A percentile compares a stretch with the other conserved stretches of the same genome.
These are phyloP conservation scores for Spheniscus mendiculus DNA, from an alignment of 2,113 vertebrate genomes.

Conservation along the genomic window DNA sequence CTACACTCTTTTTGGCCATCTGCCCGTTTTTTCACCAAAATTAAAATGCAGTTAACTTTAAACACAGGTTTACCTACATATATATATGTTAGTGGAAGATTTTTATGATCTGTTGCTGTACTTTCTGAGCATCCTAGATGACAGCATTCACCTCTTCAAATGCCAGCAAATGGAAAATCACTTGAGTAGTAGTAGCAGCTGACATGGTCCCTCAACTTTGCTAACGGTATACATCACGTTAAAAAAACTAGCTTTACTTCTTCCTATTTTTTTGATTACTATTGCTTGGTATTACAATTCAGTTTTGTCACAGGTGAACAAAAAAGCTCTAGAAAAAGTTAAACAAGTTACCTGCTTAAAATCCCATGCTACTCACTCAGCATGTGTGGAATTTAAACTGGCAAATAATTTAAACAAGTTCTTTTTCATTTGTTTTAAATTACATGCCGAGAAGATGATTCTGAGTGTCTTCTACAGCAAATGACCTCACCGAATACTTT, in stretches of 20 bases:
- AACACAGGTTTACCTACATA: constrained; percentile 18
- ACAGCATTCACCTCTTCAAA: constrained; percentile 45
- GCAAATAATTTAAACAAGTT: constrained; percentile 35
- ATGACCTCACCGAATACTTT: constrained; percentile 8
- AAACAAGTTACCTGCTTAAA: constrained; percentile 18
- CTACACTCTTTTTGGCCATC: constrained; percentile 61
- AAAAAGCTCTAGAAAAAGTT: constrained; percentile 22
- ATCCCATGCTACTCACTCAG: constrained; percentile 35
- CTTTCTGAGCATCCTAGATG: constrained; percentile 52
- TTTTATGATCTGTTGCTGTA: constrained; percentile 44
- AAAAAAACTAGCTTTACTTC: constrained; percentile 43
- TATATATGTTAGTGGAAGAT: constrained; percentile 30
- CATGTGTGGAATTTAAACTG: constrained; percentile 3
- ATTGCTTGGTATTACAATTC: constrained; percentile 30
- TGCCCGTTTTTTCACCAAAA: constrained; percentile 44
- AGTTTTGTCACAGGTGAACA: constrained; percentile 25
- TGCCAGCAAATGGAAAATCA: constrained; percentile 66
- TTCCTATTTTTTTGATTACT: constrained; percentile 42
- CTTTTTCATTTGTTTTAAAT: background rate
- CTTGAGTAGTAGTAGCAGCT: constrained; percentile 48
- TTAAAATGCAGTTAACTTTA: constrained; percentile 22
- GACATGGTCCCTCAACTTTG: constrained; percentile 73
- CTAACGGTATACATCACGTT: constrained; percentile 39
- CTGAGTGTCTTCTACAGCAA: background rate
- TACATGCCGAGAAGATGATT: constrained; percentile 5